Evolutionary conservation across 2,113 vertebrate species (phyloP).

Genomic region (Tylochromis polylepis): DNA sequence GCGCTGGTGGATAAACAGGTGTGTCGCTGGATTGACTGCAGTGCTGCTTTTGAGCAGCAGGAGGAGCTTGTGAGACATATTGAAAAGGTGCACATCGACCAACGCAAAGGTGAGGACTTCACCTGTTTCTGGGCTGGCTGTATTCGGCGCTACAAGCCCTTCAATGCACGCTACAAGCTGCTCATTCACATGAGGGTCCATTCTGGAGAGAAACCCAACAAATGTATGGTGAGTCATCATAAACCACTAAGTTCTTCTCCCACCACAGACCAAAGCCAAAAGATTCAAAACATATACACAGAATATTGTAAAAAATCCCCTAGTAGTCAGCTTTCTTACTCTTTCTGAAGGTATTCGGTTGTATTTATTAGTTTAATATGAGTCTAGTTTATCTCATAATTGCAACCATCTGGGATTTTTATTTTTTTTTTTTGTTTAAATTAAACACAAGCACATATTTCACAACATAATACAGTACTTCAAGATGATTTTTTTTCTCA

Average conservation of each 20-base stretch:
- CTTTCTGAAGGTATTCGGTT: not conserved
- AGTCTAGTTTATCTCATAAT: conserved; percentile 12
- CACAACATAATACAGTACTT: not conserved
- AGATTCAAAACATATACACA: not conserved
- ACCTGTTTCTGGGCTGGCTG: conserved; percentile 99
- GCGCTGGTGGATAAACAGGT: conserved; percentile 76
- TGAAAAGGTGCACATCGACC: conserved; percentile 97
- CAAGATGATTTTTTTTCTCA: conserved; percentile 1
- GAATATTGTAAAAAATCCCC: not conserved
- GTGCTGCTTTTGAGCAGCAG: conserved; percentile 91
- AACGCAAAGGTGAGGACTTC: conserved; percentile 98
- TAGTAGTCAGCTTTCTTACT: not conserved
- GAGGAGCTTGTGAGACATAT: conserved; percentile 98
- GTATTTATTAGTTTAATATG: conserved; percentile 9
- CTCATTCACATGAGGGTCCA: conserved; percentile 99
- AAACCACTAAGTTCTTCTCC: not conserved
- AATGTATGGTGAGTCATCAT: conserved; percentile 92
- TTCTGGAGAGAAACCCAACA: conserved; percentile 99
- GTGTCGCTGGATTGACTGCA: conserved; percentile 98
- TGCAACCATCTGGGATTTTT: conserved; percentile 18
- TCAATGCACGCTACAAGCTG: conserved; percentile 99
- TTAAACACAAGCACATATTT: conserved; percentile 11
- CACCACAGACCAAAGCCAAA: not conserved
- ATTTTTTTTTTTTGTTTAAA: conserved; percentile 2
- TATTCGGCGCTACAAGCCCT: conserved; percentile 94